Conservation (phyloP, 2,797 vertebrate species). For the Lepidocolaptes lacrymiger region DNA sequence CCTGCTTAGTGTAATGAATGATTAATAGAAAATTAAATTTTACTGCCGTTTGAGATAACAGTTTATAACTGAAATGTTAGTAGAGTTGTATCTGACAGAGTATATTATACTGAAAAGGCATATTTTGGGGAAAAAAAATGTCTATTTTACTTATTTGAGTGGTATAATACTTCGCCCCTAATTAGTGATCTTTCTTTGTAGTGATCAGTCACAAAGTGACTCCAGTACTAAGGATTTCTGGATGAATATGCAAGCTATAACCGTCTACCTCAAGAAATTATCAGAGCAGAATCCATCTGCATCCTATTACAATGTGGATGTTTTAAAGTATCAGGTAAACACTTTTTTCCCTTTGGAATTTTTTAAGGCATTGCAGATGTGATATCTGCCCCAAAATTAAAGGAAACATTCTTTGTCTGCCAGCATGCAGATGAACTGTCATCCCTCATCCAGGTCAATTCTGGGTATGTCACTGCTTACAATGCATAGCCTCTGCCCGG, state of each 20-base stretch:
- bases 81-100: neutral
- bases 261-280: conserved; percentile 94
- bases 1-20: neutral
- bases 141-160: neutral
- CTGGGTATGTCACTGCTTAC: neutral
- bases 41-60: neutral
- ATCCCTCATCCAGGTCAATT: neutral
- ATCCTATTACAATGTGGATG: conserved; percentile 95
- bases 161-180: neutral
- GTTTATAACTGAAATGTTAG: neutral
- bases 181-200: conserved; percentile 51
- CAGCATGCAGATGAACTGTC: neutral
- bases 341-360: neutral
- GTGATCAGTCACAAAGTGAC: conserved; percentile 93
- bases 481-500: neutral
- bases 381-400: neutral
- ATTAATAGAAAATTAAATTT: neutral
- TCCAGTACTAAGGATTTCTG: conserved; percentile 92
- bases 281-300: conserved; percentile 94
- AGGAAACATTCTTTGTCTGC: neutral
- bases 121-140: neutral
- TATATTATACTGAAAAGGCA: neutral
- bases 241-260: conserved; percentile 98
- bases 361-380: neutral
- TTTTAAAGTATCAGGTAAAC: conserved; percentile 93